Conservation (phyloP, 2,888 invertebrate genomes). For the Uloborus plumipes region DNA sequence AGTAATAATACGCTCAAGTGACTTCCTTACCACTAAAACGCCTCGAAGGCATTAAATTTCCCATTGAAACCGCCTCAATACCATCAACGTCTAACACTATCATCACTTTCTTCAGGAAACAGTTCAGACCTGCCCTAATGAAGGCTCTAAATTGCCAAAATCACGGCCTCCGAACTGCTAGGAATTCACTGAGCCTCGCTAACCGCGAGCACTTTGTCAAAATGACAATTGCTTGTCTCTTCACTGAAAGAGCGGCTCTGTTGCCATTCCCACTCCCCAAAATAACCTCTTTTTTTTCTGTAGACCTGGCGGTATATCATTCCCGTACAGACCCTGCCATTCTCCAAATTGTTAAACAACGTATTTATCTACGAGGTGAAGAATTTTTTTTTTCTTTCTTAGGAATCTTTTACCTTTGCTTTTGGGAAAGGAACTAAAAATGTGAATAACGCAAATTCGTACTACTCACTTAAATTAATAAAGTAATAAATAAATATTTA, state of each 20-base stretch:
- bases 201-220: slow-evolving; percentile 52
- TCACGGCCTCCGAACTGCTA: slow-evolving; percentile 38
- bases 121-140: slow-evolving; percentile 29
- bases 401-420: too few species aligned
- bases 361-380: slow-evolving; percentile 36
- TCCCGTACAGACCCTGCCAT: slow-evolving; percentile 24
- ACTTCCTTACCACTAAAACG: too few species aligned
- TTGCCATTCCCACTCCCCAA: slow-evolving; percentile 46
- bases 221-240: slow-evolving; percentile 61
- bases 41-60: too few species aligned
- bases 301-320: slow-evolving; percentile 30
- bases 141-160: slow-evolving; percentile 55
- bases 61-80: too few species aligned
- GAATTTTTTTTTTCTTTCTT: too few species aligned
- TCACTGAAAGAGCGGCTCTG: slow-evolving; percentile 48
- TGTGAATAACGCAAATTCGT: too few species aligned
- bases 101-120: not conserved
- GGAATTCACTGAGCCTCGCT: not conserved
- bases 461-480: too few species aligned
- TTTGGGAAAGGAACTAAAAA: too few species aligned
- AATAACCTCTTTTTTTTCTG: slow-evolving; percentile 57
- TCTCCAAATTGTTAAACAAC: slow-evolving; percentile 38
- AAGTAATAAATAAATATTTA: too few species aligned
- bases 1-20: too few species aligned
- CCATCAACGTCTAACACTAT: too few species aligned